Evolutionary conservation across 1,140 invertebrate genomes (phyloP).

Genomic region (Bombus vancouverensis): DNA sequence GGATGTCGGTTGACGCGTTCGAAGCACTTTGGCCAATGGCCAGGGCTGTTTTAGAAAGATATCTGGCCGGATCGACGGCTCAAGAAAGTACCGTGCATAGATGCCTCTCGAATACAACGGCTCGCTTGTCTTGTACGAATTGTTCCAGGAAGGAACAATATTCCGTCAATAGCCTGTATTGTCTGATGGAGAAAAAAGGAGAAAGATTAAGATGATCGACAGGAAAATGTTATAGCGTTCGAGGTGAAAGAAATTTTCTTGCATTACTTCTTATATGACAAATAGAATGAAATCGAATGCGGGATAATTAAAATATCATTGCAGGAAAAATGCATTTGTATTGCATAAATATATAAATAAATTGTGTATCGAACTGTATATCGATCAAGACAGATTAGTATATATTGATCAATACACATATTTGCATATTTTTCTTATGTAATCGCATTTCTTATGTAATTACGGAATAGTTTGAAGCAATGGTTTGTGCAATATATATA

Average conservation of each 20-base stretch:
- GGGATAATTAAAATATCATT: constrained; percentile 7
- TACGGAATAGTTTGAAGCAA: background rate
- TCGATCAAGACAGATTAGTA: background rate
- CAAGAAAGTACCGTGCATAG: constrained; percentile 15
- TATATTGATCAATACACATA: background rate
- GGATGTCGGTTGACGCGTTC: background rate
- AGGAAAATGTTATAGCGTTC: background rate
- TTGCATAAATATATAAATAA: constrained; percentile 8
- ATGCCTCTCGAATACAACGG: constrained; percentile 33
- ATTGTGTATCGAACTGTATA: background rate
- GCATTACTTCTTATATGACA: background rate
- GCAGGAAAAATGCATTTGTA: background rate
- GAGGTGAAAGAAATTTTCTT: background rate
- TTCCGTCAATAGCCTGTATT: constrained; percentile 2
- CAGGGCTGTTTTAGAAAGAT: constrained; percentile 50
- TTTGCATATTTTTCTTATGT: background rate
- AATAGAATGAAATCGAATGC: background rate
- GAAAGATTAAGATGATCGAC: background rate
- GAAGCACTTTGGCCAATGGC: constrained; percentile 25
- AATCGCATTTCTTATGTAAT: background rate
- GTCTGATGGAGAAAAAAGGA: background rate
- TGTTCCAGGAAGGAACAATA: constrained; percentile 38
- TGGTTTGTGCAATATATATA: background rate
- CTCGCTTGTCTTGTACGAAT: constrained; percentile 2
- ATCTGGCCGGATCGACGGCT: constrained; percentile 21